Conservation (phyloP, 1,140 invertebrate genomes). For the Lithobius niger region DNA sequence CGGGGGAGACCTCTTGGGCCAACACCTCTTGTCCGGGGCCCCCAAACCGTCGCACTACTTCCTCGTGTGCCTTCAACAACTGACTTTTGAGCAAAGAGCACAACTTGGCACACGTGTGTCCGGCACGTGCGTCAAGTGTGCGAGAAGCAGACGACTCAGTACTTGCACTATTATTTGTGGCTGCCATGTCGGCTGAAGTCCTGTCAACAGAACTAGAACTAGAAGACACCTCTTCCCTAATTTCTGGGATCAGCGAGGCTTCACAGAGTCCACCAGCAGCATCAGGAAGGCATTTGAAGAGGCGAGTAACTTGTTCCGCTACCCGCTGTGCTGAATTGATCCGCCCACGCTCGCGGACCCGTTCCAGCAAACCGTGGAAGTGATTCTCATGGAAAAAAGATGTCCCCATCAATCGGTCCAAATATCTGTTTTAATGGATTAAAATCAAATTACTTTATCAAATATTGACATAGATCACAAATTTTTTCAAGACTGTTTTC, state of each 20-base stretch:
- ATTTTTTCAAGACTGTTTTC: too few relatives aligned
- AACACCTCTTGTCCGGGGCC: constrained; percentile 22
- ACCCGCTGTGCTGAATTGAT: constrained; percentile 34
- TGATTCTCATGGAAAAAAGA: constrained; percentile 69
- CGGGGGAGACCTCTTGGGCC: constrained; percentile 1
- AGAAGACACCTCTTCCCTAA: constrained; percentile 14
- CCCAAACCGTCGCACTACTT: constrained; percentile 42
- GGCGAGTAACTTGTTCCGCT: constrained; percentile 41
- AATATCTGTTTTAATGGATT: too few relatives aligned
- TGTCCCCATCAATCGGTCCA: constrained; percentile 70
- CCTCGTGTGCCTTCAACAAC: constrained; percentile 51
- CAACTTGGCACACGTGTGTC: constrained; percentile 53
- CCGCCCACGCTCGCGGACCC: constrained; percentile 30
- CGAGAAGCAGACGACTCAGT: neutral
- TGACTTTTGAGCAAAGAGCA: constrained; percentile 59
- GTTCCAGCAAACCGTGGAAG: constrained; percentile 49
- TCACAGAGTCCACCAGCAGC: neutral
- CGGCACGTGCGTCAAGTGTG: constrained; percentile 9
- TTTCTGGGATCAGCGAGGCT: neutral
- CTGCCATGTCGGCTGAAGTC: neutral
- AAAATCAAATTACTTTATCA: too few relatives aligned
- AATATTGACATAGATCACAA: too few relatives aligned
- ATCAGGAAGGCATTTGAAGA: constrained; percentile 29
- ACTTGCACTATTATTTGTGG: too few relatives aligned
- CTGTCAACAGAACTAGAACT: constrained; percentile 1